Evolutionary conservation across 2,797 vertebrate genomes (phyloP).

Genomic region (Odontamblyopus lacepedii): DNA sequence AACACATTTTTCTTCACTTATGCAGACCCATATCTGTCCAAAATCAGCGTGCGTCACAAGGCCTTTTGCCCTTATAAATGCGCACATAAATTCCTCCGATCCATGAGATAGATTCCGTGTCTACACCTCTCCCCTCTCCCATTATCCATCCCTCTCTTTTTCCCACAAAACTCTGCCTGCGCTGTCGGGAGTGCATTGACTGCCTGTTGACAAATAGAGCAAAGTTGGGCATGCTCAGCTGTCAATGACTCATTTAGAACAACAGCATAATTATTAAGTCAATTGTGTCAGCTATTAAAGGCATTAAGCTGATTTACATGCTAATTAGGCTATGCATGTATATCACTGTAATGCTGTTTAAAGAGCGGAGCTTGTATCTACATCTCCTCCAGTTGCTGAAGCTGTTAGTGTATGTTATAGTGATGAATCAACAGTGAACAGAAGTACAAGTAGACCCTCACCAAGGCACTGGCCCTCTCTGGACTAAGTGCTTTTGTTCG

Average conservation of each 20-base stretch:
- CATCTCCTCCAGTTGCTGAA: not conserved
- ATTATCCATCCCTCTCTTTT: conserved; percentile 36
- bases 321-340: conserved; percentile 1
- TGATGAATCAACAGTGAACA: no score
- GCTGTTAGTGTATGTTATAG: no score
- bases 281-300: conserved; percentile 10
- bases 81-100: conserved; percentile 46
- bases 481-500: no score
- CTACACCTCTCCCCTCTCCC: conserved; percentile 18
- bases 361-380: not conserved
- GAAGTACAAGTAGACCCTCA: no score
- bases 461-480: no score
- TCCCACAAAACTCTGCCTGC: conserved; percentile 31
- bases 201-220: conserved; percentile 14
- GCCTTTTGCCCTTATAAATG: conserved; percentile 57
- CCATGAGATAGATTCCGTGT: conserved; percentile 41
- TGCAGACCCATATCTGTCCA: conserved; percentile 21
- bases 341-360: not conserved
- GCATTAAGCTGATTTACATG: conserved; percentile 8
- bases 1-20: conserved; percentile 39
- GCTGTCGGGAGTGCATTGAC: conserved; percentile 24
- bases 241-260: not conserved
- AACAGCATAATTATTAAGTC: conserved; percentile 9
- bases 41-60: conserved; percentile 33
- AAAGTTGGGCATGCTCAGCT: conserved; percentile 9